Base-by-base conservation (phyloP, 2,888 invertebrate genomes). In the Cepaea hortensis region DNA sequence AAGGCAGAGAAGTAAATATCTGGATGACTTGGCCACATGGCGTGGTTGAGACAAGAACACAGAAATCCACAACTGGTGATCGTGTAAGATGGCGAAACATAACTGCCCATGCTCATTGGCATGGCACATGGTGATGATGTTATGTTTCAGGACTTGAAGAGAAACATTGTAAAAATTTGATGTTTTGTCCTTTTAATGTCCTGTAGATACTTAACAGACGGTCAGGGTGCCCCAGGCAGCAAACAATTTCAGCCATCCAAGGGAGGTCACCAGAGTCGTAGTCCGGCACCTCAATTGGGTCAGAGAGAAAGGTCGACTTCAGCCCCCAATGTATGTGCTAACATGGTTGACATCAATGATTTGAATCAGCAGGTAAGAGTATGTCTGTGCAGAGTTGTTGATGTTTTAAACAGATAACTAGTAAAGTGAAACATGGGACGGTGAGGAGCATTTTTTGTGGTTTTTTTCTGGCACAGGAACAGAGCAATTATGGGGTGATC, bases 261-360 rank as follows among this genome's bases (percentile, higher is more conserved):
- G 68, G 85, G 87, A 35, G 85, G 77, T 75, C 90, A 89, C 81
- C 86, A 88, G n/a, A 89, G 89, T 75, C 89, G 90, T 48, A 90
- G 90, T 90, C 93, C 92, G 90, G 92, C 91, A 85, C 93, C 91
- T 85, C 97, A 90, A 88, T 90, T 97, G 97, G 93, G 97, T 97
- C 91, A 92, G 85, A 89, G 93, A 92, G 98, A 99, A 95, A 96
- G 99, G 73, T 98, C 99, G 48, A 99, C 98, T 93, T 99, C 99
- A 0, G 99, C 99, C 15, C 99, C 99, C 3, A 99, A 99, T 95
- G 99, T 99, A 75, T 98, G 98, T 95, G 97, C 97, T 93, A 98
- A 98, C 94, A 96, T 96, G 92, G 96, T 96, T 68, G 95, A 95
- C 87, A 91, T 88, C 77, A 90, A 91, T 87, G 91, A 91, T 55